Conservation (phyloP, 2,888 invertebrate species). For the Carcina quercana region DNA sequence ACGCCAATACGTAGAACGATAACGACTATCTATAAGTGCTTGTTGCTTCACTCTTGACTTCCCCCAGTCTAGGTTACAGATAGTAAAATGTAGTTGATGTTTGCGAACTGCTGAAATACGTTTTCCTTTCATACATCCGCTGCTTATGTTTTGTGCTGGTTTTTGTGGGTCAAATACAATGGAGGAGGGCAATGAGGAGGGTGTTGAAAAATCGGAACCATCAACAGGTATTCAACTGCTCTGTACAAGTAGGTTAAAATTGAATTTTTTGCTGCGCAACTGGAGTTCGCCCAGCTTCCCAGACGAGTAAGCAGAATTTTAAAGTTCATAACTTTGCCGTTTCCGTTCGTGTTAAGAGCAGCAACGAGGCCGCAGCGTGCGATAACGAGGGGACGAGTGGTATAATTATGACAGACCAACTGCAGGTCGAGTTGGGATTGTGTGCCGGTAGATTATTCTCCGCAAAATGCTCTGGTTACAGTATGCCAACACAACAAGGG, state of each 20-base stretch:
- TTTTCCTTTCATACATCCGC: slow-evolving; percentile 8
- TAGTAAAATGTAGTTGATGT: slow-evolving; percentile 18
- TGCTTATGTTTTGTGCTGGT: background rate
- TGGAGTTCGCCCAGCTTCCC: background rate
- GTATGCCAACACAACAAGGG: too few species aligned
- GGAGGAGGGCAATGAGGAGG: too few species aligned
- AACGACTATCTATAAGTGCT: slow-evolving; percentile 30
- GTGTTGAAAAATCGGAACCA: background rate
- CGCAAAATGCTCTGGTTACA: slow-evolving; percentile 21
- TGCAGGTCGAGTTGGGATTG: slow-evolving; percentile 20
- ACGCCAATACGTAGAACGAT: slow-evolving; percentile 12
- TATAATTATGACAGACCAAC: slow-evolving; percentile 23
- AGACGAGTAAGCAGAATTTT: slow-evolving; percentile 29
- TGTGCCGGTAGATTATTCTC: slow-evolving; percentile 26
- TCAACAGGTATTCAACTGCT: too few species aligned
- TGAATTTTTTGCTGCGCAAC: background rate
- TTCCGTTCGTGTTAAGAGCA: slow-evolving; percentile 52
- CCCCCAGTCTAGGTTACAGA: slow-evolving; percentile 21
- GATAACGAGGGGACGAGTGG: slow-evolving; percentile 56
- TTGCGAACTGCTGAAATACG: slow-evolving; percentile 9
- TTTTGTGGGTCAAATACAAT: too few species aligned
- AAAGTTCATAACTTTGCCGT: slow-evolving; percentile 45
- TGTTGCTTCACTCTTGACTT: slow-evolving; percentile 23
- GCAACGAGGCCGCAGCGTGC: slow-evolving; percentile 55
- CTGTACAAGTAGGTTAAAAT: too few species aligned